Evolutionary conservation across 2,888 invertebrate genomes (phyloP), one percentile per base, ranked within the genome.

Genomic region (Deroplatys truncata): DNA sequence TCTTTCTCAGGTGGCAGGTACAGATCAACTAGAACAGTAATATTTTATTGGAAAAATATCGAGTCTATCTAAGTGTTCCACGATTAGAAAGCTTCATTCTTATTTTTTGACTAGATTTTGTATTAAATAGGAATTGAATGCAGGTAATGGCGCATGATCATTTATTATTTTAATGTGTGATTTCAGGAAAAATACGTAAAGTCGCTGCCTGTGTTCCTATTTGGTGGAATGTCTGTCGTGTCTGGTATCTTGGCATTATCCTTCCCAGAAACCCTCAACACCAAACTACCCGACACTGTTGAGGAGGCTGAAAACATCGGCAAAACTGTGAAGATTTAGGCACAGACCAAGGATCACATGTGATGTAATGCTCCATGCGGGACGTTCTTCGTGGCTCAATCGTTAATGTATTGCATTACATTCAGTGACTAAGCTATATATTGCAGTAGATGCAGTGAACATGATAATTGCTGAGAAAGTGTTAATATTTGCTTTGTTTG

Each of bases 201-300:
- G 43, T 92, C 94, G 2, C 93, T 96, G 92, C 96, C 97, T 2
- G 94, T 96, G 5, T 94, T 96, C 82, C 94, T 96, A 88, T 96
- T 96, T 92, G 95, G 96, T 0, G 93, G 92, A 2, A 95, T 96
- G 94, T 95, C 96, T 86, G 92, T 95, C 5, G 92, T 95, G 86
- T 96, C 96, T 84, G 96, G 95, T 28, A 90, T 94, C n/a, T 92
- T 96, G 89, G 95, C 96, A 0, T 92, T 96, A 29, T 93, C 95
- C 91, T 95, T 97, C 90, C 97, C 97, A 0, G 97, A 97, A 93
- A 97, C 97, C 0, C 93, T 95, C 88, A 96, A 96, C 91, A 94
- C 95, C 91, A 95, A 95, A 91, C 92, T 94, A 86, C 94, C 94
- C 8, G 97, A 97, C 93, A 96, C 96, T 2, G 95, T 97, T 35